Evolutionary conservation across 2,797 vertebrate genomes (phyloP).

Genomic region (Hypotaenidia okinawae): DNA sequence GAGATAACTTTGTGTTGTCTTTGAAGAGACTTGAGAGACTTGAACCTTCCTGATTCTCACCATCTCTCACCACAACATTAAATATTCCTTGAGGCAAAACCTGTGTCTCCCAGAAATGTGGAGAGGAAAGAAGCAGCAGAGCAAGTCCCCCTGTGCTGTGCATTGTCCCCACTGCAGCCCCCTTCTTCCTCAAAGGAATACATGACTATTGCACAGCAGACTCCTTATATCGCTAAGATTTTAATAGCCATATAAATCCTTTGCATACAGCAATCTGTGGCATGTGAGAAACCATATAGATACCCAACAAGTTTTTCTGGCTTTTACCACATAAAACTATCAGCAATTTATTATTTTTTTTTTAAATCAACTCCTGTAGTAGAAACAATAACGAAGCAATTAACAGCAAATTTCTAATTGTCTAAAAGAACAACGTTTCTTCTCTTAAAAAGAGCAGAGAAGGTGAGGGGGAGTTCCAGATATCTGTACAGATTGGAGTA

Average conservation of each 20-base stretch:
- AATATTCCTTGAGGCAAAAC: neutral
- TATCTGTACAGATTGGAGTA: neutral
- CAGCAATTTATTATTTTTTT: neutral
- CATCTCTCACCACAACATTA: neutral
- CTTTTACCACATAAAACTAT: slow-evolving; percentile 35
- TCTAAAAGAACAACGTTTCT: slow-evolving; percentile 34
- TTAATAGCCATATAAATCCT: slow-evolving; percentile 68
- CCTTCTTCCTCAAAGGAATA: neutral
- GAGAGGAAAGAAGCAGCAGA: neutral
- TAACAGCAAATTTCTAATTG: slow-evolving; percentile 42
- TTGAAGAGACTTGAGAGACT: neutral
- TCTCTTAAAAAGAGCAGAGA: slow-evolving; percentile 43
- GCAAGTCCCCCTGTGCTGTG: neutral
- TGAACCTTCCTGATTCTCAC: fast-evolving
- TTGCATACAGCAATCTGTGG: slow-evolving; percentile 44
- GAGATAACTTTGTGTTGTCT: neutral
- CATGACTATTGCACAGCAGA: neutral
- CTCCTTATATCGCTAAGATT: slow-evolving; percentile 51
- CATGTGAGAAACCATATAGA: slow-evolving; percentile 40
- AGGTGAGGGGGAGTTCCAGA: neutral
- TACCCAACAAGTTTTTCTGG: neutral
- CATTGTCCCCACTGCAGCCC: neutral
- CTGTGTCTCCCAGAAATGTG: neutral
- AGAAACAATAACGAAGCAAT: slow-evolving; percentile 57
- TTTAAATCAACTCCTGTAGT: slow-evolving; percentile 24